Percentiles rank a stretch among this genome's conserved stretches.
Conservation (phyloP, 2,797 vertebrate genomes). For the Sebastes iracundus region DNA sequence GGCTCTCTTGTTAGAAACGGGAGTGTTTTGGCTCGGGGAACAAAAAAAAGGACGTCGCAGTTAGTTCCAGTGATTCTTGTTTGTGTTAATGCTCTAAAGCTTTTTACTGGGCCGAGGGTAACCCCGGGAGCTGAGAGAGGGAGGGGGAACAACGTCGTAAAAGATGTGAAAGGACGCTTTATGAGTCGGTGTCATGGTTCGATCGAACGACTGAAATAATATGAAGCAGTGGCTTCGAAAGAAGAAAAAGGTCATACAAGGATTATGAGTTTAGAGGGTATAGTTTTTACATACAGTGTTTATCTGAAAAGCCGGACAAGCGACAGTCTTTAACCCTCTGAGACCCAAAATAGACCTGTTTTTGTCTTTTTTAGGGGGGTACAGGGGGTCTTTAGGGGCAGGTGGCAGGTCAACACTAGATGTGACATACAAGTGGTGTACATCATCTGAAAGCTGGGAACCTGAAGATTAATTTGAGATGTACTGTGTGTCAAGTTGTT, state of each 20-base stretch:
- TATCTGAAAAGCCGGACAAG: conserved; percentile 10
- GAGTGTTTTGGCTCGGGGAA: conserved; percentile 12
- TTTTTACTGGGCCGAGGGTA: conserved; percentile 29
- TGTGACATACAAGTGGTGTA: too few species aligned
- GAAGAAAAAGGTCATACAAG: neutral
- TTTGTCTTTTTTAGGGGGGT: too few species aligned
- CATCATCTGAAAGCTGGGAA: too few species aligned
- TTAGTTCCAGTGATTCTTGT: conserved; percentile 34
- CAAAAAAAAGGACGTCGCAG: conserved; percentile 1
- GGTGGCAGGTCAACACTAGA: too few species aligned
- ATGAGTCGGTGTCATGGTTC: conserved; percentile 24
- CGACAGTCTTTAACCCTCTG: neutral
- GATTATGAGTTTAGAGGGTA: neutral
- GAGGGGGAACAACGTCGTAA: conserved; percentile 28
- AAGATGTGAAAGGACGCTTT: conserved; percentile 32
- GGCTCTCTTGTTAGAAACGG: conserved; percentile 1
- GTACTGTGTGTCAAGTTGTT: too few species aligned
- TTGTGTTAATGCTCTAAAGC: conserved; percentile 45
- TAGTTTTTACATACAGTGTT: neutral
- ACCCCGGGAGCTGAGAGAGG: conserved; percentile 13
- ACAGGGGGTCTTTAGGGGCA: too few species aligned
- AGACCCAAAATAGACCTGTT: too few species aligned
- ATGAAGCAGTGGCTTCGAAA: conserved; percentile 1
- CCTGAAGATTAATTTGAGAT: too few species aligned
- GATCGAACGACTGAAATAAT: conserved; percentile 3